Evolutionary conservation across 2,888 invertebrate species (phyloP), one percentile per base, ranked within the genome.

Genomic region (Brenthis daphne): DNA sequence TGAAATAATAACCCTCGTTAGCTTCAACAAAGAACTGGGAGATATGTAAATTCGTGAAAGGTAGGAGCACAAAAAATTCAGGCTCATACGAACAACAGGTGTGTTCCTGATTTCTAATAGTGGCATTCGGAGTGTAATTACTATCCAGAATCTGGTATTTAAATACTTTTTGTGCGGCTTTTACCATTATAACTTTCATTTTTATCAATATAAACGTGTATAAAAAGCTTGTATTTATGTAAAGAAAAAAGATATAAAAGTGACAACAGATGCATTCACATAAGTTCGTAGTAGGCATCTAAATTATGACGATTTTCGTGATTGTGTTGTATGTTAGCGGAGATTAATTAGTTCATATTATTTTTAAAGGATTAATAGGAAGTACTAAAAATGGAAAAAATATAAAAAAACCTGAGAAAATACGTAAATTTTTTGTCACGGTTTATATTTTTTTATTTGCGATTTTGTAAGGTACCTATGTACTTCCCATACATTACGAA

Each of bases 11-110:
- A 85, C 84, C 85, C 86, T 90, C 81, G 88, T 92, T 92, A 90
- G 82, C 79, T 83, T 79, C 76, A 83, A 86, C 87, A 86, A 88
- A 85, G 87, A 86, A 80, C 82, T 83, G 84, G 83, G 81, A 85
- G 83, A 85, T 90, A 91, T 91, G 90, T 90, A 90, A 91, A 92
- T 90, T 87, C 77, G 85, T 81, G 85, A 88, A 89, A 88, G 88
- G 86, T 77, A 77, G 79, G 74, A 76, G 77, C 79, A 87, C 87
- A 91, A 91, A 92, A 91, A 90, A 87, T 81, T 80, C 82, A 79
- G 83, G 80, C 77, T 83, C 83, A 84, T 83, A 81, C 82, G 80
- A 85, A 83, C 80, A 89, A 89, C 92, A 92, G 91, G 90, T 91
- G 90, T 81, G 80, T 77, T 85, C 80, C 80, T 85, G 85, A 86